Evolutionary conservation across 1,140 invertebrate species (phyloP), one percentile per base, ranked within the genome.

Genomic region (Drosophila lacteicornis): DNA sequence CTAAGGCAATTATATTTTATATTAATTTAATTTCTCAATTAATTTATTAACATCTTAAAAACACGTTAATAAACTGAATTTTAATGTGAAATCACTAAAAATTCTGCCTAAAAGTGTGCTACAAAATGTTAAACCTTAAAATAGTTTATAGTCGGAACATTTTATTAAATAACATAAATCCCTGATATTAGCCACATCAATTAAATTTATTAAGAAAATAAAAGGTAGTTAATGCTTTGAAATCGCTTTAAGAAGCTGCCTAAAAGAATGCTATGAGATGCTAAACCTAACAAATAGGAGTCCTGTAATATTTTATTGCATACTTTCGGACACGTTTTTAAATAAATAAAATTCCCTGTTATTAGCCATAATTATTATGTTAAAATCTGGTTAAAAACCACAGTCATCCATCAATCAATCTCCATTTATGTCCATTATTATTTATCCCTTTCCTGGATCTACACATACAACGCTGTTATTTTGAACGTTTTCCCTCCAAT

Each of bases 391-490:
- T n/a, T 0, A 38, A 38, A 55, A 38, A 9, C 22, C 33, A 22
- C 1, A 38, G 8, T 3, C 2, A 6, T 9, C 33, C 11, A 56
- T 40, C 19, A 56, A 40, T 56, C 53, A 40, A 56, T 40, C 38
- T 56, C 7, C 56, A 22, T 45, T 65, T 45, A 11, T 30, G 27
- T 13, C 15, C 61, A 25, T 17, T 27, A 45, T 17, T 68, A 2
- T 15, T 22, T 51, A 33, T 13, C 30, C 22, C 12, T 11, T 13
- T 13, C 22, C 5, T 1, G 19, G 8, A 17, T n/a, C 7, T 19
- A 11, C n/a, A 30, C 57, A 36, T 45, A 11, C 36, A 33, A 13
- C 11, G 12, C 15, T 17, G 17, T 30, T 51, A 33, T 17, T 9
- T 15, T 15, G 19, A 22, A 56, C 19, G 53, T 22, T 56, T n/a